phyloP scores from a whole-genome alignment of 2,113 vertebrate species.

The Polypterus senegalus region DNA sequence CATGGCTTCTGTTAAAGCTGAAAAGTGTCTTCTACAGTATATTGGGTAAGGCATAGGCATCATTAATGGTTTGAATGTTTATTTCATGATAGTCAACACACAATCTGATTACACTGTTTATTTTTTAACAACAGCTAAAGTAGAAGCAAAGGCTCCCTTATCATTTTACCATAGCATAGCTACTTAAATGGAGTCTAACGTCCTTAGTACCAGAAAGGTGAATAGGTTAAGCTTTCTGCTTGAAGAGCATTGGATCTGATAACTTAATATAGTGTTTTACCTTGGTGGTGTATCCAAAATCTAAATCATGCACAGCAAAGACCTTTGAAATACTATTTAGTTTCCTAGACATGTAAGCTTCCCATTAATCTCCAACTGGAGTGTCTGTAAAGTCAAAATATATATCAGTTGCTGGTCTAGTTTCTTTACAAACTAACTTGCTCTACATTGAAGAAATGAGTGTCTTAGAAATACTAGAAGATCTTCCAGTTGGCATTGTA shows the following conservation, averaged over 20 bases:
- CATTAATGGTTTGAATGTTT: background rate
- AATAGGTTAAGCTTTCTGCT: slow-evolving; percentile 6
- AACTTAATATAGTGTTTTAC: slow-evolving; percentile 13
- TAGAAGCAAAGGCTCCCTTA: slow-evolving; percentile 11
- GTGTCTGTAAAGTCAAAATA: too few species aligned
- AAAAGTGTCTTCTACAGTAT: background rate
- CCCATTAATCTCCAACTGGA: too few species aligned
- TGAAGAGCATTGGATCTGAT: slow-evolving; percentile 10
- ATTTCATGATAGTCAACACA: background rate
- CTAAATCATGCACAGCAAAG: background rate
- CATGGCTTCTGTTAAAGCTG: background rate
- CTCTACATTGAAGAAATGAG: too few species aligned
- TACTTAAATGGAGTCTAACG: slow-evolving; percentile 11
- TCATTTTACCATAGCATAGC: slow-evolving; percentile 1
- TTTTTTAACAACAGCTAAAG: background rate
- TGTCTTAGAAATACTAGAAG: too few species aligned
- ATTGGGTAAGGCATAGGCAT: background rate
- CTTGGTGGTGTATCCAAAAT: slow-evolving; percentile 3
- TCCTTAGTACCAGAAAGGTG: slow-evolving; percentile 13
- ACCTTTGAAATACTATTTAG: too few species aligned
- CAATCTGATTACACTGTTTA: background rate
- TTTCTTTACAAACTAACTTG: too few species aligned
- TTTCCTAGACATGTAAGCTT: too few species aligned
- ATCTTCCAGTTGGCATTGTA: too few species aligned
- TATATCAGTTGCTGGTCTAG: too few species aligned